phyloP scores from a whole-genome alignment of 2,888 invertebrate species.

The Rhorus exstirpatorius region DNA sequence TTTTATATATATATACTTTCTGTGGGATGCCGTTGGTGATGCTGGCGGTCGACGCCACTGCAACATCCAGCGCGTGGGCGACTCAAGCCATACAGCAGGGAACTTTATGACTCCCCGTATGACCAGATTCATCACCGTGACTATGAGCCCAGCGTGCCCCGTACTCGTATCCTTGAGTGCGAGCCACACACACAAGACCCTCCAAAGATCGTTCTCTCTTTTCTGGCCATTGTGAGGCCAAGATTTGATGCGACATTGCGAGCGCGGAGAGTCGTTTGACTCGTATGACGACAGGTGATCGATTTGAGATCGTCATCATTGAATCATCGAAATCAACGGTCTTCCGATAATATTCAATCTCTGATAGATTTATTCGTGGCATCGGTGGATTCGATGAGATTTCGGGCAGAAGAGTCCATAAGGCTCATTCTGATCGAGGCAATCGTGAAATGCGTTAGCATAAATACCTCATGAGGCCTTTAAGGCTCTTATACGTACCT shows the following conservation, averaged over 20 bases:
- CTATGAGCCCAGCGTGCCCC: slow-evolving; percentile 69
- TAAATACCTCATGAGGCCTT: no score
- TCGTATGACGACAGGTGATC: neutral
- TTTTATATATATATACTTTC: slow-evolving; percentile 11
- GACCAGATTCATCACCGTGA: slow-evolving; percentile 83
- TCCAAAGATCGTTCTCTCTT: slow-evolving; percentile 66
- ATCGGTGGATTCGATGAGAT: no score
- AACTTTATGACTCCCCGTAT: slow-evolving; percentile 82
- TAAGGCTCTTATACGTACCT: no score
- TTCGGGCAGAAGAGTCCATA: no score
- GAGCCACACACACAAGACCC: slow-evolving; percentile 48
- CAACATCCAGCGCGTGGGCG: slow-evolving; percentile 78
- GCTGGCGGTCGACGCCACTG: slow-evolving; percentile 64
- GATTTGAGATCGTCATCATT: neutral
- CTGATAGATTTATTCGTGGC: no score
- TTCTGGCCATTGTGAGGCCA: no score
- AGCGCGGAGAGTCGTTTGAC: no score
- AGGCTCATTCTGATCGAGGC: no score
- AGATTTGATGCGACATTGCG: no score
- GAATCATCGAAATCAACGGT: neutral
- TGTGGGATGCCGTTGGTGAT: slow-evolving; percentile 61
- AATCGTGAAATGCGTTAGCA: no score
- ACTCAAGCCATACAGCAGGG: slow-evolving; percentile 62
- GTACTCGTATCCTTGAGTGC: slow-evolving; percentile 47
- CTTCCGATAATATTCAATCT: neutral